Conservation (phyloP, 2,113 vertebrate genomes). For the Pimephales promelas region DNA sequence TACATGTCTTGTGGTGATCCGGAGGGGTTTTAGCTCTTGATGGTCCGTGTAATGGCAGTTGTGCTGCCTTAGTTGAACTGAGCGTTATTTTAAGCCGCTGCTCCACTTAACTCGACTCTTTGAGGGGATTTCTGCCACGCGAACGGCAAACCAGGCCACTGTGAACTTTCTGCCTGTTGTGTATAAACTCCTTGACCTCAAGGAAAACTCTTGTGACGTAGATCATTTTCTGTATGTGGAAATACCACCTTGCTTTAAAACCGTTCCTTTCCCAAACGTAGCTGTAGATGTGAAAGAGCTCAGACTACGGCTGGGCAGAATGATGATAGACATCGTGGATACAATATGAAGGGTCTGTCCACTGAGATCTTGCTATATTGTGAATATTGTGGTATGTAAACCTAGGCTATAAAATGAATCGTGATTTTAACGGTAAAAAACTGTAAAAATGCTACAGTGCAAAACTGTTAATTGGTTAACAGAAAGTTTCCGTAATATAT, state of each 20-base stretch:
- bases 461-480: no score
- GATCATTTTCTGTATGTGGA: neutral
- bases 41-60: slow-evolving; percentile 30
- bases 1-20: neutral
- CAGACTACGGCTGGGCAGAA: neutral
- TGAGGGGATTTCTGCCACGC: slow-evolving; percentile 46
- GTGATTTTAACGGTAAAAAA: no score
- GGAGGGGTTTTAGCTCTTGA: slow-evolving; percentile 12
- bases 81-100: slow-evolving; percentile 60
- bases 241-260: neutral
- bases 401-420: no score
- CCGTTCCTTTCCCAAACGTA: neutral
- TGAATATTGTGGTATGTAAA: no score
- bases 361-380: no score
- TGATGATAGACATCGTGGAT: no score
- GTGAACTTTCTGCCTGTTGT: slow-evolving; percentile 29
- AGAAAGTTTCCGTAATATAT: no score
- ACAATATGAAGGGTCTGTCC: no score
- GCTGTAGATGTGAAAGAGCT: neutral
- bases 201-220: slow-evolving; percentile 24
- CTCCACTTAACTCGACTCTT: slow-evolving; percentile 54
- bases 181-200: slow-evolving; percentile 23
- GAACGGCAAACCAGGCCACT: slow-evolving; percentile 54
- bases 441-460: no score
- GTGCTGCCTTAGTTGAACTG: slow-evolving; percentile 33